These are phyloP conservation scores for Pilophorus perplexus DNA, from an alignment of 2,888 invertebrate species.

Conservation along the genomic window DNA sequence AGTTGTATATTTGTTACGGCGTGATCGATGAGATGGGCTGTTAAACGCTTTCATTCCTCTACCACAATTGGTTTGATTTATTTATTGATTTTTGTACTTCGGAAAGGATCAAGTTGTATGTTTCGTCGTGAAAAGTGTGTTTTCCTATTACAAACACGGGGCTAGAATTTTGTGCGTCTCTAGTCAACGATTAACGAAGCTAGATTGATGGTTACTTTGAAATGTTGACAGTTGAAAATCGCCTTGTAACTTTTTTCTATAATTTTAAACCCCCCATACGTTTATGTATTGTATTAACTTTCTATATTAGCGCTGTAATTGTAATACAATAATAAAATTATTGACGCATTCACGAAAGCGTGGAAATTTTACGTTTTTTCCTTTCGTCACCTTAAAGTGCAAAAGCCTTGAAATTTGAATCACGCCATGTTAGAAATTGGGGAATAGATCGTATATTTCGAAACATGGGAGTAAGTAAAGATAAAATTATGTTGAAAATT, in stretches of 20 bases:
- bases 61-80: neutral
- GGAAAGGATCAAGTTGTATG: neutral
- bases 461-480: too few relatives aligned
- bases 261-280: too few relatives aligned
- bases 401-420: too few relatives aligned
- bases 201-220: conserved; percentile 6
- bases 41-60: conserved; percentile 21
- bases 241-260: conserved; percentile 25
- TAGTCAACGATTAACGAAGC: conserved; percentile 35
- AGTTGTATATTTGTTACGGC: neutral
- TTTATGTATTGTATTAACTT: conserved; percentile 12
- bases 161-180: conserved; percentile 36
- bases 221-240: neutral
- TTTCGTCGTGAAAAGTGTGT: conserved; percentile 23
- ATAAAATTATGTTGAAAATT: too few relatives aligned
- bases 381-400: too few relatives aligned
- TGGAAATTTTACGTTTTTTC: too few relatives aligned
- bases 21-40: too few relatives aligned
- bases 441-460: too few relatives aligned
- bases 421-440: too few relatives aligned
- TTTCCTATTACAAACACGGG: conserved; percentile 29
- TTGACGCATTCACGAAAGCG: conserved; percentile 5
- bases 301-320: conserved; percentile 21
- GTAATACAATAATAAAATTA: conserved; percentile 30
- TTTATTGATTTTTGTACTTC: neutral